Evolutionary conservation across 2,113 vertebrate genomes (phyloP), one percentile per base, ranked within the genome.

Genomic region (Choloepus hoffmanni): DNA sequence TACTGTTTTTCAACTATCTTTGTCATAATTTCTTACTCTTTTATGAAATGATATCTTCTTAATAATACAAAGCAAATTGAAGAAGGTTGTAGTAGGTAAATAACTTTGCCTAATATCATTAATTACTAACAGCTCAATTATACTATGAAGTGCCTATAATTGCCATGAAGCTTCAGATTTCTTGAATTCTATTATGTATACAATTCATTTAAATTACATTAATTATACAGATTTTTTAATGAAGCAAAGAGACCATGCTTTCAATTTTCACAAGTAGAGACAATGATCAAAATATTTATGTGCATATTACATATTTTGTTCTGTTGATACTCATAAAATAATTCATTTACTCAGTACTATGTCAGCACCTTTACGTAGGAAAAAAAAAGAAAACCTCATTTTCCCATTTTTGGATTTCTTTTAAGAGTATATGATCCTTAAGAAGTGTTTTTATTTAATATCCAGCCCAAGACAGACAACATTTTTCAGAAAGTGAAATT

Each of bases 241-340:
- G 94, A 97, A 96, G 88, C 74, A 90, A 58, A 87, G 62, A 97
- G 40, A 90, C 60, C 89, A 21, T 89, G 83, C 53, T 90, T 96
- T 93, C 48, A 93, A 78, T 97, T 95, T 97, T 96, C 85, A 94
- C 72, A 96, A 84, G n/a, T 81, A 89, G 73, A 97, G 60, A 91
- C 76, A 96, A 95, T 95, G 90, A 97, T 95, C 96, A 98, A 97
- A 97, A 96, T 97, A 96, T 98, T 97, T 97, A 96, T 95, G 43
- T 94, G 76, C 55, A 83, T 84, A 84, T 93, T 96, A 92, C 70
- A 73, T 95, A 81, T 91, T 97, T 96, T 96, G 23, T 67, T 92
- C 85, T 97, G 81, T 94, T 97, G 95, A 93, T 40, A 92, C 89
- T 85, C 81, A 67, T 89, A 85, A 94, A 95, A 89, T 96, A 90